A percentile compares a stretch with the other conserved stretches of the same genome.
phyloP scores from a whole-genome alignment of 2,113 vertebrate genomes.

The Boulengeromyrus knoepffleri region DNA sequence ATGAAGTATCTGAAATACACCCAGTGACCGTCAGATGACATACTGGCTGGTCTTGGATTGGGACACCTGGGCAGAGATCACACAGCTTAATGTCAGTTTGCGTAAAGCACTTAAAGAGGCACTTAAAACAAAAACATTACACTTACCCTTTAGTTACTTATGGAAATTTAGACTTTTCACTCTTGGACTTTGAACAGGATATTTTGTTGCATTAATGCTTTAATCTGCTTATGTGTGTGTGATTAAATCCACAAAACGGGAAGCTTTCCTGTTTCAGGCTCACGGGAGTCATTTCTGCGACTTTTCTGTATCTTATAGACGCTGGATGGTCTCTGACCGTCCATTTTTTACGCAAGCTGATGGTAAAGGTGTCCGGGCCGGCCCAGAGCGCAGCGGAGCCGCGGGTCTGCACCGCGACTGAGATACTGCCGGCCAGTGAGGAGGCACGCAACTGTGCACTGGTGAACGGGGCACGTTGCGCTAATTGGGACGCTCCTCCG shows the following conservation, averaged over 20 bases:
- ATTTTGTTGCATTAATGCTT: neutral
- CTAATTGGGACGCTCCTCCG: constrained; percentile 18
- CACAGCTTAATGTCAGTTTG: neutral
- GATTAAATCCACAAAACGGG: neutral
- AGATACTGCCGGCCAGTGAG: constrained; percentile 26
- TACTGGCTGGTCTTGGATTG: neutral
- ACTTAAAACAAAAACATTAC: neutral
- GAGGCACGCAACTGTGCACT: constrained; percentile 20
- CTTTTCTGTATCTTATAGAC: neutral
- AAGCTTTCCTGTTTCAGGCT: neutral
- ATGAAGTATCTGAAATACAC: neutral
- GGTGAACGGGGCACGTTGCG: constrained; percentile 12
- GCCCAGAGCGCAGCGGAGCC: neutral
- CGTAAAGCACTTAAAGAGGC: neutral
- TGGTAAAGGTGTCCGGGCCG: neutral
- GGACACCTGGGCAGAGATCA: neutral
- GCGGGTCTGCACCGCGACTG: constrained; percentile 21
- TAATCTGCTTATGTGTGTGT: neutral
- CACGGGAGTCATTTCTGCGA: neutral
- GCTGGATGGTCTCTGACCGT: neutral
- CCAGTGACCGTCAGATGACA: neutral
- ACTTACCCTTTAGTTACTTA: neutral
- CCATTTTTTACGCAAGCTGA: neutral
- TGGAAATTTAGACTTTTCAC: neutral
- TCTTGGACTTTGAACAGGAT: neutral